These are phyloP conservation scores for Drosophila heteroneura DNA, from an alignment of 2,888 invertebrate genomes.

Conservation along the genomic window DNA sequence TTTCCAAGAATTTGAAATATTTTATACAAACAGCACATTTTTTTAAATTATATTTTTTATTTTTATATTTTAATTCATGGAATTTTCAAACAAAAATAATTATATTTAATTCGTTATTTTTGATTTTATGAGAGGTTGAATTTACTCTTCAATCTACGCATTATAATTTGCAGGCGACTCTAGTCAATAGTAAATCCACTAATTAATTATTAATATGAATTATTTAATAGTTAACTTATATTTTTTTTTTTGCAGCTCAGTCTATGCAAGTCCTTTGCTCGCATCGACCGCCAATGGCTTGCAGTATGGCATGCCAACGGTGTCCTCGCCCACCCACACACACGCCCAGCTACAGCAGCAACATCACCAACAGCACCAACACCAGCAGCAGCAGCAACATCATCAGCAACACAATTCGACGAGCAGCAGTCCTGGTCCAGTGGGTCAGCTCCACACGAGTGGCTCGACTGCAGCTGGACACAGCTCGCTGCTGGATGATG, in stretches of 20 bases:
- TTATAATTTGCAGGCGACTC: background rate
- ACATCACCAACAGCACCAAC: conserved; percentile 60
- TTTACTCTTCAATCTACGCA: background rate
- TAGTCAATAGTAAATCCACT: background rate
- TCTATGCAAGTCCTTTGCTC: conserved; percentile 83
- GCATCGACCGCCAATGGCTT: conserved; percentile 83
- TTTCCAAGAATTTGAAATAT: background rate
- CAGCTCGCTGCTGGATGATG: conserved; percentile 73
- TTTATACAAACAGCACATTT: background rate
- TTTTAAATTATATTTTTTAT: background rate
- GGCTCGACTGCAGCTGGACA: conserved; percentile 59
- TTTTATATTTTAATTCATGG: background rate
- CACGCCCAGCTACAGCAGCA: conserved; percentile 62
- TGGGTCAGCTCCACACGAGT: conserved; percentile 57
- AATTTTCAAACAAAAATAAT: background rate
- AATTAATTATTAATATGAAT: background rate
- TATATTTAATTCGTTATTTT: background rate
- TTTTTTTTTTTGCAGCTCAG: conserved; percentile 77
- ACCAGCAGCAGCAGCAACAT: conserved; percentile 58
- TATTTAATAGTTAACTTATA: background rate
- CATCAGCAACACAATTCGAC: conserved; percentile 71
- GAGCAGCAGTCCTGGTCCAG: conserved; percentile 68
- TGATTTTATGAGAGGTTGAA: background rate
- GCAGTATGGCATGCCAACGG: conserved; percentile 79
- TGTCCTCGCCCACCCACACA: conserved; percentile 64